These are phyloP conservation scores for Serranus cabrilla DNA, from an alignment of 2,797 vertebrate species.

Conservation along the genomic window DNA sequence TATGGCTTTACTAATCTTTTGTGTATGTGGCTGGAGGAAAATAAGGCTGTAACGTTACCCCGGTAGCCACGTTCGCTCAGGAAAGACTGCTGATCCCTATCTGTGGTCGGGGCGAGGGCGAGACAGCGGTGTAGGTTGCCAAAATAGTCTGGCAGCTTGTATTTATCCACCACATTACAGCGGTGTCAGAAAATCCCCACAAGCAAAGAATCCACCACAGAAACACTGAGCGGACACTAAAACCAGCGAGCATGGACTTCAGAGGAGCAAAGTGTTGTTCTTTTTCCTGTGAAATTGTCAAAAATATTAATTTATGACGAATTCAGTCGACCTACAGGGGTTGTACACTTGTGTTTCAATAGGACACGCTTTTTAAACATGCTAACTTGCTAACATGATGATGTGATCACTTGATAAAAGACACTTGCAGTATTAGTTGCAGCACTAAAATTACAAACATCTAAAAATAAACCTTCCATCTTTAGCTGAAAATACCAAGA, in stretches of 20 bases:
- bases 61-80: conserved; percentile 76
- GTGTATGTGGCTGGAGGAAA: conserved; percentile 82
- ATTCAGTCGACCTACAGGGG: neutral
- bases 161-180: conserved; percentile 76
- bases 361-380: conserved; percentile 30
- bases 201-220: conserved; percentile 52
- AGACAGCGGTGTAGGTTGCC: conserved; percentile 77
- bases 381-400: conserved; percentile 51
- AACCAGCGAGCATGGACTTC: conserved; percentile 24
- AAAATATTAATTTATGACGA: conserved; percentile 3
- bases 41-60: conserved; percentile 80
- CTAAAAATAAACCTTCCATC: neutral
- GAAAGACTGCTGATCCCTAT: conserved; percentile 83
- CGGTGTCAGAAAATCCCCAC: conserved; percentile 69
- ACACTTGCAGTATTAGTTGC: neutral
- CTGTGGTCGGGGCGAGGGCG: conserved; percentile 78
- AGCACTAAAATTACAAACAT: neutral
- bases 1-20: conserved; percentile 85
- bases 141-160: conserved; percentile 82
- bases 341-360: conserved; percentile 11
- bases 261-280: conserved; percentile 13
- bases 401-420: conserved; percentile 1
- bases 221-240: conserved; percentile 50
- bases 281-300: neutral
- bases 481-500: neutral